Conservation (phyloP, 2,113 vertebrate genomes). For the Cettia cetti region DNA sequence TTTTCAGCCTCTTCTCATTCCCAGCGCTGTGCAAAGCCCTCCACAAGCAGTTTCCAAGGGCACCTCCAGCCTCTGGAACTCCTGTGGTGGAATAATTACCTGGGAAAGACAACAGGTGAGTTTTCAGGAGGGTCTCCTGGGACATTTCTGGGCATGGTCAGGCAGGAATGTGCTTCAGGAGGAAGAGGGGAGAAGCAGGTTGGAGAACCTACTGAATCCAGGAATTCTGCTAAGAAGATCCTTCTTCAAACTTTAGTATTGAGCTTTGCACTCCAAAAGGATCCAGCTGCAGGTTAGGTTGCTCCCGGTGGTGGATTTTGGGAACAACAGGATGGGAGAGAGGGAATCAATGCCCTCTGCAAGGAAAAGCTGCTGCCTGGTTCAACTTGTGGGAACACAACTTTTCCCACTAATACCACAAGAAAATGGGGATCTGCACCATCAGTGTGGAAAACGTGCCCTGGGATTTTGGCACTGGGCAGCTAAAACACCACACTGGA, state of each 20-base stretch:
- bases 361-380: background rate
- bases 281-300: background rate
- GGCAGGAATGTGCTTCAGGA: background rate
- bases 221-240: background rate
- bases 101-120: background rate
- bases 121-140: background rate
- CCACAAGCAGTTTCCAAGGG: background rate
- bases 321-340: background rate
- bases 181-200: background rate
- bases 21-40: background rate
- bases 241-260: background rate
- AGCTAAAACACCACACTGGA: background rate
- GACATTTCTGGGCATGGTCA: background rate
- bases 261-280: background rate
- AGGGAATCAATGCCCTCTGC: background rate
- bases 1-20: background rate
- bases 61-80: background rate
- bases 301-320: background rate
- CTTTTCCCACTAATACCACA: background rate
- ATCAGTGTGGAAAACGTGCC: background rate
- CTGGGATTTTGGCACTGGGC: background rate
- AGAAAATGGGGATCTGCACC: background rate
- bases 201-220: background rate
- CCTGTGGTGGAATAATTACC: background rate
- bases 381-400: accelerated